These are phyloP conservation scores for Phasia obesa DNA, from an alignment of 2,888 invertebrate genomes.

Conservation along the genomic window DNA sequence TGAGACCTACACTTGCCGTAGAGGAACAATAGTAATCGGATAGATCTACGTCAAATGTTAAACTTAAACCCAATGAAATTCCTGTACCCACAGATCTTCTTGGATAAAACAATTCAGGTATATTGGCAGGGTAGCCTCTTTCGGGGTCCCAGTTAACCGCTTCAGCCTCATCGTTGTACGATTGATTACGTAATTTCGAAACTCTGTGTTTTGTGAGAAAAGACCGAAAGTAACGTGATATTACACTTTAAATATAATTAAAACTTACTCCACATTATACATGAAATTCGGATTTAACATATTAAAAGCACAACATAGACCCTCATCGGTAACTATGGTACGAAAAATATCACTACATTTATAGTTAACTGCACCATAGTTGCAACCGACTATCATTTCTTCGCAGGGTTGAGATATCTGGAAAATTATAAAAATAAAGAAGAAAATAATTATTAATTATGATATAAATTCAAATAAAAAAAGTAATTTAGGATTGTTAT, in stretches of 20 bases:
- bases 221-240: not conserved
- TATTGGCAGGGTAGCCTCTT: conserved; percentile 85
- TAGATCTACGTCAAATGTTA: conserved; percentile 87
- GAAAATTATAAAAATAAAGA: too few relatives aligned
- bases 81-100: conserved; percentile 84
- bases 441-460: too few relatives aligned
- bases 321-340: conserved; percentile 85
- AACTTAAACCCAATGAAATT: conserved; percentile 86
- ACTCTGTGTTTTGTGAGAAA: not conserved
- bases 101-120: conserved; percentile 85
- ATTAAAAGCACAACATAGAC: conserved; percentile 92
- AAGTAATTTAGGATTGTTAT: too few relatives aligned
- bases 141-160: conserved; percentile 88
- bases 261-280: conserved; percentile 69
- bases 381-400: conserved; percentile 87
- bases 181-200: conserved; percentile 31
- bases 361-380: conserved; percentile 85
- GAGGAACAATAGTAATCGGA: conserved; percentile 90
- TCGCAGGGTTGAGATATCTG: conserved; percentile 89
- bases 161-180: conserved; percentile 13
- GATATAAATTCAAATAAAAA: too few relatives aligned
- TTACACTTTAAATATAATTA: not conserved
- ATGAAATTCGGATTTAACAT: conserved; percentile 85
- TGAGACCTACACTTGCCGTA: conserved; percentile 83
- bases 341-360: conserved; percentile 88